Evolutionary conservation across 2,888 invertebrate species (phyloP).

Genomic region (Agonum fuliginosum): DNA sequence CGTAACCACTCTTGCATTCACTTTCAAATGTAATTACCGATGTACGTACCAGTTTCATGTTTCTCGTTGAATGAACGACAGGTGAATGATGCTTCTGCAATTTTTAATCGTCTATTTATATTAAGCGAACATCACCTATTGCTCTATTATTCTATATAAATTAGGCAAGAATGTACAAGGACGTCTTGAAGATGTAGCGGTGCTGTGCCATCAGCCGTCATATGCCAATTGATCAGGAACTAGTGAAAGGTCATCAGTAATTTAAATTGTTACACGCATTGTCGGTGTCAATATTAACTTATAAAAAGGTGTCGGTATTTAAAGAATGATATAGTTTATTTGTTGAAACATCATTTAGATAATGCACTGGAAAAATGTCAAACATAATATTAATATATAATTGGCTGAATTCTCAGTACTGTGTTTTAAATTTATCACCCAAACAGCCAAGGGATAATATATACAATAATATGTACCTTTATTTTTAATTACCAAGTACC

Average conservation of each 20-base stretch:
- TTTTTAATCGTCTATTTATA: constrained; percentile 49
- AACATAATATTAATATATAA: no score
- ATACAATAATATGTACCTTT: no score
- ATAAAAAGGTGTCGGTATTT: no score
- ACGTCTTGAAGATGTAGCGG: constrained; percentile 6
- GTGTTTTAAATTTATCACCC: no score
- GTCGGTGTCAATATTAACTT: neutral
- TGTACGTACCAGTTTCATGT: constrained; percentile 62
- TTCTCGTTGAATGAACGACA: constrained; percentile 35
- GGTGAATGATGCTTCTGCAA: constrained; percentile 47
- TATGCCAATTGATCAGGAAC: neutral
- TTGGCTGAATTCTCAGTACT: no score
- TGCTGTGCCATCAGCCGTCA: neutral
- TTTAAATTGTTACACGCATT: constrained; percentile 23
- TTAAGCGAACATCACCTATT: constrained; percentile 18
- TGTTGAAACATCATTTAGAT: no score
- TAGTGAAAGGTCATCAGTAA: constrained; percentile 15
- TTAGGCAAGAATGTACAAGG: constrained; percentile 55
- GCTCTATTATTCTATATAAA: constrained; percentile 58
- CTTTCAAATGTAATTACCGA: neutral
- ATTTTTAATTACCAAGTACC: no score
- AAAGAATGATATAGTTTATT: no score
- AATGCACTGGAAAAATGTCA: no score
- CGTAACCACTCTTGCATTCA: neutral
- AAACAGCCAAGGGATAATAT: no score